phyloP scores from a whole-genome alignment of 1,140 invertebrate species.

The Drosophila obscura region DNA sequence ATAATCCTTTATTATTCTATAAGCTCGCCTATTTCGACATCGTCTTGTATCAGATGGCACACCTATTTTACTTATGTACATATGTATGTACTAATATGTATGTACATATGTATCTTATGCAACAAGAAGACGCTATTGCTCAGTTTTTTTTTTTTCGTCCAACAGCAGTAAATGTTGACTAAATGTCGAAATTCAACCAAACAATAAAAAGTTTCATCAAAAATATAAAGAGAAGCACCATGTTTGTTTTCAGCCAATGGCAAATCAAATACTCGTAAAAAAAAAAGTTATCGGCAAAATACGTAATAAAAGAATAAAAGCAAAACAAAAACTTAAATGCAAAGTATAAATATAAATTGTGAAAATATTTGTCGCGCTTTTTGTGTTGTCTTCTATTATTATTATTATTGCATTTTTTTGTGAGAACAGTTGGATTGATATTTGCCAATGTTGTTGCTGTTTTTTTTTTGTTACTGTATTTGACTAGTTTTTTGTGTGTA shows the following conservation, averaged over 20 bases:
- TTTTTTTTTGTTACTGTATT: conserved; percentile 4
- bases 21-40: too few species aligned
- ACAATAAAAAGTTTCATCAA: background rate
- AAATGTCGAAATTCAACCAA: too few species aligned
- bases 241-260: conserved; percentile 16
- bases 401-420: conserved; percentile 14
- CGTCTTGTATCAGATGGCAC: too few species aligned
- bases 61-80: too few species aligned
- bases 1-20: too few species aligned
- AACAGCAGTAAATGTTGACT: too few species aligned
- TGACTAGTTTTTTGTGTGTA: conserved; percentile 47
- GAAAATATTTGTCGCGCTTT: conserved; percentile 44
- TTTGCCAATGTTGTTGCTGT: conserved; percentile 39
- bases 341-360: conserved; percentile 23
- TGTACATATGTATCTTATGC: too few species aligned
- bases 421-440: conserved; percentile 58
- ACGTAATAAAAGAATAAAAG: conserved; percentile 19
- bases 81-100: too few species aligned
- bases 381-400: conserved; percentile 31
- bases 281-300: too few species aligned
- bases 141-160: too few species aligned
- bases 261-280: conserved; percentile 2
- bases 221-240: conserved; percentile 1
- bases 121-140: too few species aligned
- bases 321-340: conserved; percentile 16